phyloP scores from a whole-genome alignment of 2,797 vertebrate genomes.

The Pipistrellus pygmaeus region DNA sequence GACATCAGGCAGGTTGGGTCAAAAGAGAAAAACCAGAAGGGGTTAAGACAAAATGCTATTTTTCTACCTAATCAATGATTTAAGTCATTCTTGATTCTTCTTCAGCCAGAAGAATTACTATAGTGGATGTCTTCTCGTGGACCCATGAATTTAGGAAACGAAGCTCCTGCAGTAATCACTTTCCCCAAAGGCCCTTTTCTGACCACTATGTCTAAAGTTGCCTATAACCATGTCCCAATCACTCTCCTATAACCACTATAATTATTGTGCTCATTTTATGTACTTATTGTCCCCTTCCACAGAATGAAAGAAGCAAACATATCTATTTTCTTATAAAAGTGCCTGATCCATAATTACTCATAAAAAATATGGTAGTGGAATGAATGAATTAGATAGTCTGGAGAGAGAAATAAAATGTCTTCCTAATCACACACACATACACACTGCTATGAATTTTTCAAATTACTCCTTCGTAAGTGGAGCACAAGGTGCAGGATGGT shows the following conservation, averaged over 20 bases:
- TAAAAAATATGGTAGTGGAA: neutral
- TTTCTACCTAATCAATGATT: neutral
- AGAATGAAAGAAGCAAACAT: neutral
- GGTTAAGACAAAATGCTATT: neutral
- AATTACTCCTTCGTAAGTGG: neutral
- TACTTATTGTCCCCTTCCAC: neutral
- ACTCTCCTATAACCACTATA: neutral
- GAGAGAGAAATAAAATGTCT: neutral
- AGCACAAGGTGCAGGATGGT: neutral
- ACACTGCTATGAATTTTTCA: neutral
- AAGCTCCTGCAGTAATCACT: neutral
- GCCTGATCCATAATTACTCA: neutral
- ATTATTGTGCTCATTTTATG: neutral
- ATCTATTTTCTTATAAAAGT: neutral
- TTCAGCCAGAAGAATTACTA: neutral
- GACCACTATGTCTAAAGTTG: neutral
- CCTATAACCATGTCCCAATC: accelerated
- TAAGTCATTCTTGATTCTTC: neutral
- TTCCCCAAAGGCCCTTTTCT: neutral
- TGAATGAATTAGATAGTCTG: neutral
- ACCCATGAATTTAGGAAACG: neutral
- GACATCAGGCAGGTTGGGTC: neutral
- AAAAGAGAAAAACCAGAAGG: neutral
- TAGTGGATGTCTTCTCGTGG: neutral
- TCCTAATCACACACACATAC: neutral